Evolutionary conservation across 1,140 invertebrate species (phyloP), one percentile per base, ranked within the genome.

Genomic region (Dolichoris vasculosae): DNA sequence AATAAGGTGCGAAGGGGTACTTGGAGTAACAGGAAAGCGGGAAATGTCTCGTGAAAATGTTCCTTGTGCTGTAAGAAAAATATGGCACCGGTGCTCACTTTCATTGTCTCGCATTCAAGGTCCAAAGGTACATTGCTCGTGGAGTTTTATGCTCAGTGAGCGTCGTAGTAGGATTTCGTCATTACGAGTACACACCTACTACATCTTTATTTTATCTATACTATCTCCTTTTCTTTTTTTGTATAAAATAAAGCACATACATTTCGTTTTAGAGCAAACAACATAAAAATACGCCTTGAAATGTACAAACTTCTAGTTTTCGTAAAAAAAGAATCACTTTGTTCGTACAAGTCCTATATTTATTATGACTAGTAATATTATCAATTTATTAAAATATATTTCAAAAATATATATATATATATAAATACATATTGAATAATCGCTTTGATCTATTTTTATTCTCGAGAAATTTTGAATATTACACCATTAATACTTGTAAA

Each of bases 31-130:
- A 84, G 76, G 59, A 83, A 84, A 46, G 75, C 32, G 40, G 76
- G n/a, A 84, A 84, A 78, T 38, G 83, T 69, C 63, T 84, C 63
- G 76, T 78, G 76, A 84, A 83, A 84, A 84, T 71, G 83, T 84
- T 43, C 75, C 46, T 15, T 43, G 26, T 38, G 23, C 51, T 26
- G 43, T 26, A n/a, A 73, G 38, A 40, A 76, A 83, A 64, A 83
- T 76, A 83, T 83, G 35, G 46, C 55, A 48, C 48, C 8, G 35
- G 46, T 32, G 64, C 46, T 82, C n/a, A 11, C 48, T 32, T n/a
- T 30, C 81, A 75, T 73, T 82, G 81, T 82, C 81, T 59, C 11
- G 46, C 15, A 32, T 55, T 80, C 59, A 55, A 30, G 26, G 38
- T 67, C 9, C 59, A 80, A 63, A 69, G 78, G 26, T 63, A 48